phyloP scores from a whole-genome alignment of 1,140 invertebrate genomes.

The Philopotamus ludificatus region DNA sequence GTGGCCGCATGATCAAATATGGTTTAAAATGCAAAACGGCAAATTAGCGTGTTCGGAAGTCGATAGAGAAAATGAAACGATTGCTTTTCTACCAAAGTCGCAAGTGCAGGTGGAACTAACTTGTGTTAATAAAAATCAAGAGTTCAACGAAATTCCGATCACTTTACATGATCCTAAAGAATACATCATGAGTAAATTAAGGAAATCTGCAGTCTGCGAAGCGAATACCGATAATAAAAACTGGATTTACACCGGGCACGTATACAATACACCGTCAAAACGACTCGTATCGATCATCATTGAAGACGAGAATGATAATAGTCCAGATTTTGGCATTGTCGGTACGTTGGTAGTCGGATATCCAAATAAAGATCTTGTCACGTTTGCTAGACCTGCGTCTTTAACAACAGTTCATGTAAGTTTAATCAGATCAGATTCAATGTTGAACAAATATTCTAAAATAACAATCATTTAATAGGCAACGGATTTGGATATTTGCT shows the following conservation, averaged over 20 bases:
- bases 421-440: neutral
- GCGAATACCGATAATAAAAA: conserved; percentile 17
- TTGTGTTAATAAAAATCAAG: neutral
- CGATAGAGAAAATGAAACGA: conserved; percentile 52
- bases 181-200: too few relatives aligned
- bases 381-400: conserved; percentile 47
- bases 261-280: conserved; percentile 46
- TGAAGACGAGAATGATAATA: conserved; percentile 56
- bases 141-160: neutral
- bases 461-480: conserved; percentile 35
- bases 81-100: conserved; percentile 52
- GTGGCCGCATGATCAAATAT: conserved; percentile 47
- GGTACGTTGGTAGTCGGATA: conserved; percentile 53
- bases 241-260: conserved; percentile 50
- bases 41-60: conserved; percentile 45
- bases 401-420: conserved; percentile 50
- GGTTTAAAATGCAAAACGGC: conserved; percentile 49
- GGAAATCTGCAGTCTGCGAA: neutral
- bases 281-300: conserved; percentile 53
- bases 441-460: neutral
- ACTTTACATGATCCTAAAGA: neutral
- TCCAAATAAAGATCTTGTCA: conserved; percentile 47
- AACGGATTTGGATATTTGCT: conserved; percentile 42
- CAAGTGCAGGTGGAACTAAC: conserved; percentile 52
- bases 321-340: conserved; percentile 49